A percentile compares a stretch with the other conserved stretches of the same genome.
phyloP scores from a whole-genome alignment of 2,888 invertebrate species.

The Pristionchus maxplancki region DNA sequence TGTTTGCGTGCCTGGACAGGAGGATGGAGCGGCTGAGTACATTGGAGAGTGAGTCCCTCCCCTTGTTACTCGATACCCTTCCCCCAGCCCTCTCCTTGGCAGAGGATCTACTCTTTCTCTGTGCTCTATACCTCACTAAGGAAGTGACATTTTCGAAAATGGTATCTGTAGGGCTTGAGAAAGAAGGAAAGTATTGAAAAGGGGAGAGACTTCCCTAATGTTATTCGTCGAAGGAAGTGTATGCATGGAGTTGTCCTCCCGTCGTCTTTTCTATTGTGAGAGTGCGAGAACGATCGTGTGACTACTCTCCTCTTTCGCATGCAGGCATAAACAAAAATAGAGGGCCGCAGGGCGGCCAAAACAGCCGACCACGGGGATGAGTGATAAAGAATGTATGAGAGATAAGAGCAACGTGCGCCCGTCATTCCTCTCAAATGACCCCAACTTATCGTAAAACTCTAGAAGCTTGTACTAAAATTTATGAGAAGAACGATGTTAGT shows the following conservation, averaged over 20 bases:
- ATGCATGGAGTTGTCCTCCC: not conserved
- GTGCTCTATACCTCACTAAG: no score
- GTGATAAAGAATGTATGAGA: not conserved
- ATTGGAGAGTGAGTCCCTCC: constrained; percentile 67
- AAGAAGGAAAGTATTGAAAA: not conserved
- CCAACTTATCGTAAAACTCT: not conserved
- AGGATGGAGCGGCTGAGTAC: constrained; percentile 84
- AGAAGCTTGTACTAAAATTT: not conserved
- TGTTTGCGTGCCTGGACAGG: constrained; percentile 90
- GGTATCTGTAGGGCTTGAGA: not conserved
- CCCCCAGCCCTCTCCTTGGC: not conserved
- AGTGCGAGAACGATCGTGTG: constrained; percentile 20
- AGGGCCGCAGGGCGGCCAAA: not conserved
- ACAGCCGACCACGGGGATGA: not conserved
- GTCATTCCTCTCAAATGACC: not conserved
- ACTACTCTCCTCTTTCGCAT: not conserved
- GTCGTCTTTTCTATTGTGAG: not conserved
- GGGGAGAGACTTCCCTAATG: not conserved
- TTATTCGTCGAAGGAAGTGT: not conserved
- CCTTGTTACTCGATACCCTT: not conserved
- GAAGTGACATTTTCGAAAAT: not conserved
- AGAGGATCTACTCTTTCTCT: no score
- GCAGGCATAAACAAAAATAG: not conserved
- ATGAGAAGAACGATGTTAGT: not conserved
- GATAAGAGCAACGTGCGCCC: not conserved